Percentiles rank a stretch among this genome's conserved stretches.
phyloP scores from a whole-genome alignment of 2,113 vertebrate species.

The Zosterops pallidus region DNA sequence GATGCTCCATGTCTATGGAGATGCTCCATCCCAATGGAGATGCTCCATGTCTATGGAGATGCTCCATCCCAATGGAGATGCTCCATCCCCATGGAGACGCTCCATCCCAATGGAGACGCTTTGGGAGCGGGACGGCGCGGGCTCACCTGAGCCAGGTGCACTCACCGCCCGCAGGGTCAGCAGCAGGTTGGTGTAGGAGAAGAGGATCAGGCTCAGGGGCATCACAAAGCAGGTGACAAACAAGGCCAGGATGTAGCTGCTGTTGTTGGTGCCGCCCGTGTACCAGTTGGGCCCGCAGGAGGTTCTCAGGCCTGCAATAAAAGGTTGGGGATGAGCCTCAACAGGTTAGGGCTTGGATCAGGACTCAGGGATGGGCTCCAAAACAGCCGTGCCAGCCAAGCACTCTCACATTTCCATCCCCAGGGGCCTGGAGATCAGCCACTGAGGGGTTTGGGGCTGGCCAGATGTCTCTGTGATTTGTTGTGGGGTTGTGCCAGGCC shows the following conservation, averaged over 20 bases:
- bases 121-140: fast-evolving
- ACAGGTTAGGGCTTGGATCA: fast-evolving
- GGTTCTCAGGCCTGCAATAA: conserved; percentile 61
- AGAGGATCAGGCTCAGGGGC: conserved; percentile 70
- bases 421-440: background rate
- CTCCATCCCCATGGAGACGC: too few species aligned
- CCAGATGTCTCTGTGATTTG: too few species aligned
- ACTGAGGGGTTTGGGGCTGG: fast-evolving
- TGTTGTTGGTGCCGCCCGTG: conserved; percentile 59
- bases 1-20: too few species aligned
- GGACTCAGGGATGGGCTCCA: background rate
- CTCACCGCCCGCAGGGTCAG: conserved; percentile 61
- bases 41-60: too few species aligned
- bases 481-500: fast-evolving
- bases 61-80: too few species aligned
- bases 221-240: conserved; percentile 68
- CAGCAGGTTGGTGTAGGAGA: conserved; percentile 70
- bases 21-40: too few species aligned
- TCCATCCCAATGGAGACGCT: fast-evolving
- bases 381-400: fast-evolving
- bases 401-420: background rate
- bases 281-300: conserved; percentile 74
- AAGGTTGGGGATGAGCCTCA: background rate
- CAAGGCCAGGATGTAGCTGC: conserved; percentile 66
- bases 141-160: fast-evolving